Evolutionary conservation across 2,113 vertebrate genomes (phyloP).

Genomic region (Boulengeromyrus knoepffleri): DNA sequence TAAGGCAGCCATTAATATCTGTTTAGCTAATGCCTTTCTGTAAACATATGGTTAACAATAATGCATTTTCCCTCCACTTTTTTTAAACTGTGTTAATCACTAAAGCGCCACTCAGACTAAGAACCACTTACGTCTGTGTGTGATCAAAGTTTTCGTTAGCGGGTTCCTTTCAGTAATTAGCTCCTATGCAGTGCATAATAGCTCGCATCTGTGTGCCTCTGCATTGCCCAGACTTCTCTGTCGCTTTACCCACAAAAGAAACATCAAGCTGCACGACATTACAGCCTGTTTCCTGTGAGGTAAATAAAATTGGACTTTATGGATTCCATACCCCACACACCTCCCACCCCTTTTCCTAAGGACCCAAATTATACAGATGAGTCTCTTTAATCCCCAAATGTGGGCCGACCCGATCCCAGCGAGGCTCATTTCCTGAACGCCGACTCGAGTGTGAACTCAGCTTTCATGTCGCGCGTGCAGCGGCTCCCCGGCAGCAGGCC

Average conservation of each 20-base stretch:
- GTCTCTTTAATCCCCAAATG: constrained; percentile 17
- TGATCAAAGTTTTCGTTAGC: constrained; percentile 16
- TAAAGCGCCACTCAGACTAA: not conserved
- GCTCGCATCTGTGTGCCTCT: constrained; percentile 18
- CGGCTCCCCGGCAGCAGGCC: not conserved
- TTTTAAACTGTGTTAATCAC: not conserved
- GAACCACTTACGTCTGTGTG: not conserved
- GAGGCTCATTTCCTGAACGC: constrained; percentile 22
- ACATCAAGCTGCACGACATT: constrained; percentile 20
- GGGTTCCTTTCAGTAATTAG: constrained; percentile 18
- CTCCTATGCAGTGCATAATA: constrained; percentile 12
- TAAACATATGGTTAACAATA: not conserved
- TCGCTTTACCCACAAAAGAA: constrained; percentile 8
- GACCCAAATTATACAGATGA: constrained; percentile 1
- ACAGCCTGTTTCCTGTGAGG: constrained; percentile 27
- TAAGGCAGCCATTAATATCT: not conserved
- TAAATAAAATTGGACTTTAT: constrained; percentile 28
- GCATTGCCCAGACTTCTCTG: not conserved
- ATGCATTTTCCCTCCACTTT: not conserved
- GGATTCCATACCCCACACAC: not conserved
- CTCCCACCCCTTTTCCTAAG: not conserved
- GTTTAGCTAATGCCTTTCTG: not conserved
- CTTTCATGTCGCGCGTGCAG: not conserved
- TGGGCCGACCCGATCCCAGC: constrained; percentile 9
- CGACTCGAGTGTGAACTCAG: constrained; percentile 1